Evolutionary conservation across 2,888 invertebrate genomes (phyloP), one percentile per base, ranked within the genome.

Genomic region (Lysandra coridon): DNA sequence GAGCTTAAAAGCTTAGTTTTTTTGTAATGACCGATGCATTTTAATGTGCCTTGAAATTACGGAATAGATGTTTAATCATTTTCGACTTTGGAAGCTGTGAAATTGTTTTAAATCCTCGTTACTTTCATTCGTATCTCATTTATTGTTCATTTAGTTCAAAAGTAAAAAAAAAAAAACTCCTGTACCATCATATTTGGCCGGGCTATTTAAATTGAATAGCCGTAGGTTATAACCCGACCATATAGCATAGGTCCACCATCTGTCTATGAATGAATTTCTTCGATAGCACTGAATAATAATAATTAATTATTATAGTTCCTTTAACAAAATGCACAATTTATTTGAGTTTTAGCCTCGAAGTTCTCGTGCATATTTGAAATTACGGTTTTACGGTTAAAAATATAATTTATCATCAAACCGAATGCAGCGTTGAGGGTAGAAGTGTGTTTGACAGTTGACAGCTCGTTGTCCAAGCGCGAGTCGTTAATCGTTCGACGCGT

Each of bases 1-100:
- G 75, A 80, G 78, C 73, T 62, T 80, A 73, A 64, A 76, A 64
- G 79, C 76, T 79, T 76, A 76, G 57, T 53, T 76, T 76, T 76
- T 76, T 76, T 76, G 57, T 76, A 76, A 76, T 76, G 76, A 76
- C 76, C 76, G 57, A 53, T 53, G 53, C 76, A 57, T 57, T 76
- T 76, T 76, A 76, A 76, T 76, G 76, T 53, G 76, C 57, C 76
- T 53, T 76, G 76, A 76, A 76, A 76, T 76, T 76, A 76, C 53
- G 57, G 76, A 76, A 76, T 76, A 76, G 76, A 57, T 76, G 76
- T 57, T 33, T 17, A 57, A 57, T 76, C 57, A 76, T 37, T 76
- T 76, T 76, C 33, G 17, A 76, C 53, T 53, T 53, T 30, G 12
- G 33, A 76, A 17, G 30, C 7, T 75, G 23, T 30, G 75, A 14